phyloP scores from a whole-genome alignment of 2,113 vertebrate genomes.

The Meleagris gallopavo region DNA sequence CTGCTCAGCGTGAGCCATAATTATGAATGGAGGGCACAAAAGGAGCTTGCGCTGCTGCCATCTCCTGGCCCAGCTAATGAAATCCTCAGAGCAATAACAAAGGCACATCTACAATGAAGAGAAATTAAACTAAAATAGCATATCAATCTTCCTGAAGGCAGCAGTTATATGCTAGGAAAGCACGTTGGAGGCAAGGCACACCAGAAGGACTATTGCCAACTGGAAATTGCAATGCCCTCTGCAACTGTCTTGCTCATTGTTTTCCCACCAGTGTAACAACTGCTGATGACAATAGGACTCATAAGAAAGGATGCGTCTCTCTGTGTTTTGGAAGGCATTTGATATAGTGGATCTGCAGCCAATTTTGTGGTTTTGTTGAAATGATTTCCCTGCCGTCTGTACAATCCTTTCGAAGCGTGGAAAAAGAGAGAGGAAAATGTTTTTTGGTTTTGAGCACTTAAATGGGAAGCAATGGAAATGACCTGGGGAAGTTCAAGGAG shows the following conservation, averaged over 20 bases:
- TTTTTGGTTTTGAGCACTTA: not conserved
- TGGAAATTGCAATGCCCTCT: constrained; percentile 11
- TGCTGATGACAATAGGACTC: not conserved
- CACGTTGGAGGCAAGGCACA: not conserved
- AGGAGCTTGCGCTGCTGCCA: constrained; percentile 60
- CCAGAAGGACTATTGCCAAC: constrained; percentile 31
- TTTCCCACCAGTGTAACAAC: not conserved
- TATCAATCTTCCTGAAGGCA: constrained; percentile 28
- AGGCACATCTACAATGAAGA: constrained; percentile 1
- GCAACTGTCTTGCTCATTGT: not conserved
- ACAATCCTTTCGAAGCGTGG: not conserved
- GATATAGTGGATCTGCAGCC: not conserved
- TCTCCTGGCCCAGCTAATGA: constrained; percentile 46
- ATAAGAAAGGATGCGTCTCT: not conserved
- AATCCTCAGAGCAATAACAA: constrained; percentile 13
- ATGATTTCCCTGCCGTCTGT: not conserved
- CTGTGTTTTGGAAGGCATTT: not conserved
- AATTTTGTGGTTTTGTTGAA: constrained; percentile 8
- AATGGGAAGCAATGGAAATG: not conserved
- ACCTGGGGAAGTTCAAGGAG: not conserved
- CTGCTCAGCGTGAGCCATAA: accelerated
- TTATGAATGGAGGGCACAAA: not conserved
- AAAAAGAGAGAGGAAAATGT: not conserved
- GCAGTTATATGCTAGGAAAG: constrained; percentile 5
- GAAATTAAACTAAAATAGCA: constrained; percentile 25